Percentiles rank a stretch among this genome's conserved stretches.
phyloP scores from a whole-genome alignment of 2,888 invertebrate genomes.

The Phasia obesa region DNA sequence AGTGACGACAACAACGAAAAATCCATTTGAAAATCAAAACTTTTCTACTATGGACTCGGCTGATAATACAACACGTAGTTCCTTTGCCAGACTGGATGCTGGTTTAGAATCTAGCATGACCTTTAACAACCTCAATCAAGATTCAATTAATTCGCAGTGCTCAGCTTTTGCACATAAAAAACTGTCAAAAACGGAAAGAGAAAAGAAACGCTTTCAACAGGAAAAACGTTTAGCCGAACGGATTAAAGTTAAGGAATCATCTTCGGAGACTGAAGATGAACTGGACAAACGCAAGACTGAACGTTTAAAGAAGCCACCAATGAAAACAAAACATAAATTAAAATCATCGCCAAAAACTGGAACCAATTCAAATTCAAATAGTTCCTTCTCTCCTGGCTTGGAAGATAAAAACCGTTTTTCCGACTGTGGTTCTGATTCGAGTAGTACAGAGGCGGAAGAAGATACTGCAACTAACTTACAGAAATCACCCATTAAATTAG shows the following conservation, averaged over 20 bases:
- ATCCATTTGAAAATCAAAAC: conserved; percentile 39
- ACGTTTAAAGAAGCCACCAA: conserved; percentile 77
- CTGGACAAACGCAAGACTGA: conserved; percentile 76
- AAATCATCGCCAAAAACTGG: conserved; percentile 43
- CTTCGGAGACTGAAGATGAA: conserved; percentile 83
- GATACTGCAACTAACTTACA: conserved; percentile 42
- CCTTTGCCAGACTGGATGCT: conserved; percentile 52
- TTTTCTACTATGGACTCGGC: conserved; percentile 66
- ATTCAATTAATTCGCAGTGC: conserved; percentile 62
- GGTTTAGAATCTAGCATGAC: conserved; percentile 67
- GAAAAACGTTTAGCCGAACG: conserved; percentile 80
- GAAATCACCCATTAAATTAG: conserved; percentile 35
- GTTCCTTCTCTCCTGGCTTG: conserved; percentile 66
- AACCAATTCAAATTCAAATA: conserved; percentile 45
- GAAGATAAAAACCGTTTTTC: conserved; percentile 72
- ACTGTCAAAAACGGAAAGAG: conserved; percentile 79
- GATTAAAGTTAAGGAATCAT: conserved; percentile 81
- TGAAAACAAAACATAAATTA: conserved; percentile 72
- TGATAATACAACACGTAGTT: conserved; percentile 65
- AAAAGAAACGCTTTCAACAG: conserved; percentile 79
- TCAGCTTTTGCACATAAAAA: conserved; percentile 74
- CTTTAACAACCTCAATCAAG: conserved; percentile 63
- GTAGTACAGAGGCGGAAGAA: conserved; percentile 45
- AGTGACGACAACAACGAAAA: background rate
- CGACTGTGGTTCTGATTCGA: conserved; percentile 73